Evolutionary conservation across 2,888 invertebrate genomes (phyloP), one percentile per base, ranked within the genome.

Genomic region (Pantelozetes paolii): DNA sequence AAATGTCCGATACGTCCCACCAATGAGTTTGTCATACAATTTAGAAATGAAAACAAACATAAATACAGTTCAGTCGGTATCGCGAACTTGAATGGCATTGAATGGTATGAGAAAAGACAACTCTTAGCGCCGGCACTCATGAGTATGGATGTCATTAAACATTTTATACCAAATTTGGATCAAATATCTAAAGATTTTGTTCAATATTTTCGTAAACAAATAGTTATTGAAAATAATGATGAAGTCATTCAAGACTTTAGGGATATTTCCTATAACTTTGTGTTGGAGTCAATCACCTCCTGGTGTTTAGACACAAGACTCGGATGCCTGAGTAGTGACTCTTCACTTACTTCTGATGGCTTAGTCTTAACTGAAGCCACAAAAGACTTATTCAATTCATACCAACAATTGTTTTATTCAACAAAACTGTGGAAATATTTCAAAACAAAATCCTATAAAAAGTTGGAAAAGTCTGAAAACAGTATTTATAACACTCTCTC

Each of bases 281-380:
- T 79, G 6, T 69, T 79, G 1, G 79, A 79, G 75, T 77, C 80
- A 48, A 80, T 81, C 15, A 80, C 79, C 11, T 77, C 78, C 26
- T 78, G 82, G 45, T 82, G 82, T 71, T 79, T 82, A 73, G 80
- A 81, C 59, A 78, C 76, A 28, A 77, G 82, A 20, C 76, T 82
- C 8, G 81, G 81, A 8, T 80, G 80, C 57, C 77, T 82, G 23
- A 15, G 36, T 13, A 20, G 3, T 9, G 20, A 20, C 23, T 28
- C 69, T 18, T 30, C 42, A 1, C 2, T 45, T 3, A 45, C 42
- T 20, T n/a, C 70, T 3, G 79, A 79, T 11, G 80, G 80, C 5
- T 57, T 75, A 15, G 48, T 75, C 6, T 80, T 82, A 77, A 80
- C 81, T n/a, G 40, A 77, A 15, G 78, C 81, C 0, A 80, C 81